Base-by-base conservation (phyloP, 2,888 invertebrate species). In the Anodontia alba region DNA sequence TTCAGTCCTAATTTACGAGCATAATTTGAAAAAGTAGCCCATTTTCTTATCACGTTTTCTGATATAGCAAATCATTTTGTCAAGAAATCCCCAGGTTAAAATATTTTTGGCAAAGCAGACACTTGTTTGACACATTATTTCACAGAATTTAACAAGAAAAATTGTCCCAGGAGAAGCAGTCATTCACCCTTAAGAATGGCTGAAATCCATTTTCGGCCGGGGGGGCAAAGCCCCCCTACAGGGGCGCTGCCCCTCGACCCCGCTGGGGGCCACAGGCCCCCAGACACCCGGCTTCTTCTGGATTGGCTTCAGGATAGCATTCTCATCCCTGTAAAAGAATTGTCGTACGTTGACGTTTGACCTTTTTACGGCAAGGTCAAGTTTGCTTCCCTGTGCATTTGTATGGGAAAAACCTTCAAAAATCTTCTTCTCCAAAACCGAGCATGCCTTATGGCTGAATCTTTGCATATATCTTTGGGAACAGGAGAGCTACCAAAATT, bases 291-390 rank as follows among this genome's bases (percentile, higher is more conserved):
- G 62, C 62, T 62, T 33, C 33, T 57, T 62, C 62, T 29, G 31
- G 62, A 62, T 62, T 62, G 33, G 33, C 15, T 3, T 10, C 10
- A 7, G 1, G 31, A 17, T 33, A 1, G 23, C 43, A 43, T 26
- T 72, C 72, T 66, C 77, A 77, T 77, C 15, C 51, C 77, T 77
- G 72, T 20, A 49, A n/a, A n/a, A n/a, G n/a, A n/a, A n/a, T n/a
- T n/a, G n/a, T n/a, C n/a, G n/a, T n/a, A n/a, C n/a, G n/a, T n/a
- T n/a, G n/a, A n/a, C n/a, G n/a, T n/a, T n/a, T n/a, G n/a, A n/a
- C n/a, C n/a, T n/a, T n/a, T n/a, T n/a, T n/a, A n/a, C n/a, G n/a
- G n/a, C n/a, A n/a, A n/a, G n/a, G n/a, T n/a, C n/a, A n/a, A n/a
- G n/a, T n/a, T n/a, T n/a, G n/a, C n/a, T n/a, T n/a, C n/a, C n/a